These are phyloP conservation scores for Conger conger DNA, from an alignment of 2,113 vertebrate genomes.

Conservation along the genomic window DNA sequence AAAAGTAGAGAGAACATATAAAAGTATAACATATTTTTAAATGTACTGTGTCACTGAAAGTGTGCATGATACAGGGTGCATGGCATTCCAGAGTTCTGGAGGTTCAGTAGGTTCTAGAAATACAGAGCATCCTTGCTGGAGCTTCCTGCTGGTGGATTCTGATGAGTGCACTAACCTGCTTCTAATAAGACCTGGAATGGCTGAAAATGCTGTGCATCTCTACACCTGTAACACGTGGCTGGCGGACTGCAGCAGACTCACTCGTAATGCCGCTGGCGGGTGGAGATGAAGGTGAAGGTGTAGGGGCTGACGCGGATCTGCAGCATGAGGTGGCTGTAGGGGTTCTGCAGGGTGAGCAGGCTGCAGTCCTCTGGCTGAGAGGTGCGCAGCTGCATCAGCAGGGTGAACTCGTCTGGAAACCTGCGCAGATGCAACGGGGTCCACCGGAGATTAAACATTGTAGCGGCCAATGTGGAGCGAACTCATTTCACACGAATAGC, in stretches of 20 bases:
- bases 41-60: no score
- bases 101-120: no score
- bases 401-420: conserved; percentile 74
- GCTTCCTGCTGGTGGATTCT: no score
- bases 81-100: no score
- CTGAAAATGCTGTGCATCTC: neutral
- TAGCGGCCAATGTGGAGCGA: no score
- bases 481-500: no score
- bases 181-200: no score
- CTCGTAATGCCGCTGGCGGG: conserved; percentile 71
- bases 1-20: neutral
- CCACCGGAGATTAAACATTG: neutral
- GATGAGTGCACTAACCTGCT: no score
- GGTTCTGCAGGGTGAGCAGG: conserved; percentile 72
- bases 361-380: conserved; percentile 68
- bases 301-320: conserved; percentile 71
- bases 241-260: conserved; percentile 49
- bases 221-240: neutral
- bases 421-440: conserved; percentile 43
- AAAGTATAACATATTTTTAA: no score
- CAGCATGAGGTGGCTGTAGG: conserved; percentile 65
- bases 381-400: conserved; percentile 71
- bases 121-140: no score
- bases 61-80: no score
- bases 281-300: conserved; percentile 65